Evolutionary conservation across 2,797 vertebrate genomes (phyloP).

Genomic region (Chelonia mydas): DNA sequence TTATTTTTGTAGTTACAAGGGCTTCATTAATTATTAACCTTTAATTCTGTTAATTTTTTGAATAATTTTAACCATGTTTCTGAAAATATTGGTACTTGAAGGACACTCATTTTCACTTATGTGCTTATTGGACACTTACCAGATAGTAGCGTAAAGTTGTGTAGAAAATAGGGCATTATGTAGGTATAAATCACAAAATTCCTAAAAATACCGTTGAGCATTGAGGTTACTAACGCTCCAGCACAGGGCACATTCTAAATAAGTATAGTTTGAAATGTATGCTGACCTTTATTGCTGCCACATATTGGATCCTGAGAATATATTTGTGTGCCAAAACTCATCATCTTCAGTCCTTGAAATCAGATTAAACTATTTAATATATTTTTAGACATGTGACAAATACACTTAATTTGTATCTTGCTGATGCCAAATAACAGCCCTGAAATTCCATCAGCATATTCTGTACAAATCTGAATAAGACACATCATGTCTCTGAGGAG

Average conservation of each 20-base stretch:
- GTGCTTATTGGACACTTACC: not conserved
- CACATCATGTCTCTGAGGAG: not conserved
- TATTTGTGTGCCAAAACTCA: accelerated
- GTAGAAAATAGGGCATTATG: not conserved
- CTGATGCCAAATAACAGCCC: not conserved
- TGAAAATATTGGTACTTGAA: too few species aligned
- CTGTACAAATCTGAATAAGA: not conserved
- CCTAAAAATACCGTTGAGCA: accelerated
- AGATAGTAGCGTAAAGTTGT: not conserved
- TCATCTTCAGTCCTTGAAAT: not conserved
- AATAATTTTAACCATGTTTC: not conserved
- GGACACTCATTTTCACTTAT: not conserved
- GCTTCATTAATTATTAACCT: not conserved
- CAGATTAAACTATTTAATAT: accelerated
- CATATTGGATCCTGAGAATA: not conserved
- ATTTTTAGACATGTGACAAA: not conserved
- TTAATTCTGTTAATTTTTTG: not conserved
- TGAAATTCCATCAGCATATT: not conserved
- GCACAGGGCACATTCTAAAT: not conserved
- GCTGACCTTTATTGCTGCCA: not conserved
- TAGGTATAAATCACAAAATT: not conserved
- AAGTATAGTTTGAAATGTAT: accelerated
- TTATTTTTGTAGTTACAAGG: not conserved
- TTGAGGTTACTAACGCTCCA: not conserved
- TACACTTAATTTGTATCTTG: not conserved